Evolutionary conservation across 2,888 invertebrate genomes (phyloP).

Genomic region (Chrysolina oricalcia): DNA sequence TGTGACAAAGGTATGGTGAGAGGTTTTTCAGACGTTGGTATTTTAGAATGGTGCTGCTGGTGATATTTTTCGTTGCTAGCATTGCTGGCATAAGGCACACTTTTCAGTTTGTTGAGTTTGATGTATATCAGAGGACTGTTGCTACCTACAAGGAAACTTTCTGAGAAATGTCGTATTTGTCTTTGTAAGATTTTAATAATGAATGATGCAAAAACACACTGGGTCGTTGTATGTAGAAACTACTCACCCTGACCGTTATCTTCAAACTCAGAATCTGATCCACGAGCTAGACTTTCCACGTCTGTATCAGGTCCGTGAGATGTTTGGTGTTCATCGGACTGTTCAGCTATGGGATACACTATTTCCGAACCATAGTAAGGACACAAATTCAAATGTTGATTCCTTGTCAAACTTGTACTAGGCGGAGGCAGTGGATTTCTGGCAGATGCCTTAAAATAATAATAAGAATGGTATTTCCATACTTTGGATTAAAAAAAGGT

Average conservation of each 20-base stretch:
- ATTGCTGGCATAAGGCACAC: conserved; percentile 59
- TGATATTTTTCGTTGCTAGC: conserved; percentile 60
- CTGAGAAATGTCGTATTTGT: not conserved
- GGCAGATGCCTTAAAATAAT: conserved; percentile 3
- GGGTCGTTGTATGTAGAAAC: not conserved
- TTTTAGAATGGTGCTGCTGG: conserved; percentile 57
- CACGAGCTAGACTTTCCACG: conserved; percentile 74
- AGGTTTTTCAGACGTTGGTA: conserved; percentile 38
- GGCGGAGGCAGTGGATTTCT: conserved; percentile 83
- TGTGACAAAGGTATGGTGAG: not conserved
- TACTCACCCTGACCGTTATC: conserved; percentile 77
- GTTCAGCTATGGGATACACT: conserved; percentile 89
- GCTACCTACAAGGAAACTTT: conserved; percentile 67
- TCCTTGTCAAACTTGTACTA: conserved; percentile 80
- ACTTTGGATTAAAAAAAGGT: no score
- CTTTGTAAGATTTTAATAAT: not conserved
- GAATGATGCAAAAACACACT: no score
- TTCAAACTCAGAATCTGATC: conserved; percentile 80
- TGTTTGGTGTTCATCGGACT: conserved; percentile 85
- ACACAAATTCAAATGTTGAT: conserved; percentile 81
- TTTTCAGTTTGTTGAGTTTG: conserved; percentile 61
- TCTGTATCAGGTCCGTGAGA: conserved; percentile 78
- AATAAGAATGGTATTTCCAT: not conserved
- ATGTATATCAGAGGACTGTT: conserved; percentile 78
- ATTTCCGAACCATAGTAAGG: conserved; percentile 81